Conservation (phyloP, 2,888 invertebrate genomes). For the Drosophila flavopinicola region DNA sequence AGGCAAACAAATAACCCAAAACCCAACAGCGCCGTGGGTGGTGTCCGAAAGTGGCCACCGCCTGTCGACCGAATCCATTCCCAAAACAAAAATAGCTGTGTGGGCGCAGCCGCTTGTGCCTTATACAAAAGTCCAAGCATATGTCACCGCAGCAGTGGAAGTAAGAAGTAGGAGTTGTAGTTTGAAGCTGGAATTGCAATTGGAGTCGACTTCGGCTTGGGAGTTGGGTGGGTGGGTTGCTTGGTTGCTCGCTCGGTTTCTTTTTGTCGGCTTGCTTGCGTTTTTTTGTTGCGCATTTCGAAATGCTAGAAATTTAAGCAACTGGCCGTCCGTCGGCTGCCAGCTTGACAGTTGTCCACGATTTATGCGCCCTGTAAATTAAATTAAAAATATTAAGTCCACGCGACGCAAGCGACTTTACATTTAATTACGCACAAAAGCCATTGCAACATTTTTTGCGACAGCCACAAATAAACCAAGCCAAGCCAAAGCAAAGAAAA, state of each 20-base stretch:
- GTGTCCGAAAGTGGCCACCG: conserved; percentile 48
- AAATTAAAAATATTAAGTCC: conserved; percentile 71
- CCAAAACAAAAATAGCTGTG: conserved; percentile 28
- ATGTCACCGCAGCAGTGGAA: conserved; percentile 59
- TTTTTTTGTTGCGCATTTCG: conserved; percentile 57
- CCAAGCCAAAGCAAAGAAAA: conserved; percentile 5
- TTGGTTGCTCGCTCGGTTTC: no score
- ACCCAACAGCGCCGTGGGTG: conserved; percentile 63
- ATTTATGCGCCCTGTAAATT: conserved; percentile 65
- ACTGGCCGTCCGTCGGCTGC: conserved; percentile 25
- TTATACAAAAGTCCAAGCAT: conserved; percentile 56
- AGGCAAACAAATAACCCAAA: conserved; percentile 22
- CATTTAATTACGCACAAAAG: conserved; percentile 76
- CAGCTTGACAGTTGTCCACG: conserved; percentile 48
- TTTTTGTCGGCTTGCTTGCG: no score
- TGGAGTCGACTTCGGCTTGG: conserved; percentile 12
- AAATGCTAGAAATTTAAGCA: conserved; percentile 67
- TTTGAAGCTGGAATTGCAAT: conserved; percentile 5
- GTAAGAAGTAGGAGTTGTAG: conserved; percentile 28
- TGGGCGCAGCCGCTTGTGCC: conserved; percentile 55
- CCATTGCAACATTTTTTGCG: conserved; percentile 61
- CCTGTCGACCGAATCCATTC: conserved; percentile 38
- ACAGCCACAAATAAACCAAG: conserved; percentile 17
- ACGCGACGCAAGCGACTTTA: conserved; percentile 38
- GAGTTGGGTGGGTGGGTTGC: conserved; percentile 46